Base-by-base conservation (phyloP, 2,113 vertebrate species). In the Ageneiosus marmoratus region DNA sequence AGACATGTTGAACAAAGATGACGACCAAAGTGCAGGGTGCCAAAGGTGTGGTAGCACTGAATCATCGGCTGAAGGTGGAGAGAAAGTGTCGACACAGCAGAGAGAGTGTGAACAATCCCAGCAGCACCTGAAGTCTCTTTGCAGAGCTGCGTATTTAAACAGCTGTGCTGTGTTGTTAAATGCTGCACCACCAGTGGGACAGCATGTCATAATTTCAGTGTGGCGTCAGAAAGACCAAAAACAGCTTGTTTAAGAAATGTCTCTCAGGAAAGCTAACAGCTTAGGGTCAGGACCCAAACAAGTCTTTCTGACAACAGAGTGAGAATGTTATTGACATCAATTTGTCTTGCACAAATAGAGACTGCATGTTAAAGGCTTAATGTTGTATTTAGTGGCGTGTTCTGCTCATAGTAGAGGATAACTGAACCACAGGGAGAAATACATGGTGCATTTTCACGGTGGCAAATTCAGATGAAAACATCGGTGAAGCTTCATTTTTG, bases 101-200 rank as follows among this genome's bases (percentile, higher is more conserved):
- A 77, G 50, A 48, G 76, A 60, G n/a, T 22, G 13, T 34, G 20
- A 81, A 60, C 48, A 77, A 73, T 55, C 44, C 9, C 1, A 7
- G 22, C 24, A 44, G 58, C n/a, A 81, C 75, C 41, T 69, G 75
- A 82, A 63, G 63, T n/a, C 24, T 56, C 2, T 51, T 76, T 78
- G 48, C 51, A 20, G 48, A 27, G 74, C 16, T 62, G n/a, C 53
- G 0, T 79, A 62, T 87, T 85, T 83, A 58, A 81, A 84, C 79
- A 83, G 81, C 78, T 86, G 86, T 78, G 79, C 34, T 44, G 20
- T 44, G 41, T 27, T 27, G 44, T 74, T 63, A 62, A 15, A 34
- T 22, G 44, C 22, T 27, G 58, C 15, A 5, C 27, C 55, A 46
- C 80, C 41, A 75, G 32, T 41, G 44, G 29, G 63, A 82, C 56